Evolutionary conservation across 1,140 invertebrate genomes (phyloP).

Genomic region (Drosophila miranda): DNA sequence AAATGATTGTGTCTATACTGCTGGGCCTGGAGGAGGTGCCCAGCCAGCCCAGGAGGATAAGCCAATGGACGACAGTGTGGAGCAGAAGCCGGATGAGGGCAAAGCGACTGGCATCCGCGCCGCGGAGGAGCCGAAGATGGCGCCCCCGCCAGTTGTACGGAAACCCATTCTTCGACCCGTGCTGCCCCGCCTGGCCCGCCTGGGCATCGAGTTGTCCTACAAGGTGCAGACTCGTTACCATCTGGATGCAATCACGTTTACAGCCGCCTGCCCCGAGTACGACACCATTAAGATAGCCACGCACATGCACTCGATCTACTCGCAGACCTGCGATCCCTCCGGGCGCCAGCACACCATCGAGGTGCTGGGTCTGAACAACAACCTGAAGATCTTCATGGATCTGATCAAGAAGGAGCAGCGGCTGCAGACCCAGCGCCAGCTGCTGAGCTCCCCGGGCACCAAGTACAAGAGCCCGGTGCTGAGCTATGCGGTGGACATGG

Average conservation of each 20-base stretch:
- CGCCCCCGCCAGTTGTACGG: background rate
- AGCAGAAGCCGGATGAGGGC: constrained; percentile 65
- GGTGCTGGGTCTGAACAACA: constrained; percentile 88
- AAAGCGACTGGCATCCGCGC: background rate
- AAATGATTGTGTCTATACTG: constrained; percentile 69
- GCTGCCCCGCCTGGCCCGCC: constrained; percentile 83
- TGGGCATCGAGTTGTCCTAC: constrained; percentile 89
- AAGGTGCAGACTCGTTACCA: constrained; percentile 88
- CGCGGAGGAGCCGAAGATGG: constrained; percentile 1
- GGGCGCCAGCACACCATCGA: constrained; percentile 87
- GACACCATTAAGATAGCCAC: constrained; percentile 87
- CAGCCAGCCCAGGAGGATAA: constrained; percentile 17
- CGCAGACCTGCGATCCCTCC: constrained; percentile 87
- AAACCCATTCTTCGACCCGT: constrained; percentile 41
- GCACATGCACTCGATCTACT: constrained; percentile 88
- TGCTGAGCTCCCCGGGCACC: constrained; percentile 83
- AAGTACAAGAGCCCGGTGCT: constrained; percentile 89
- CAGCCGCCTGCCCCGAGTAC: constrained; percentile 72
- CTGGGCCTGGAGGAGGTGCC: constrained; percentile 72
- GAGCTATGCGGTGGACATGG: constrained; percentile 89
- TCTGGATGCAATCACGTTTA: constrained; percentile 85
- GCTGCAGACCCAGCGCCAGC: constrained; percentile 79
- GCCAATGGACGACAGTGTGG: background rate
- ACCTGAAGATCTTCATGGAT: constrained; percentile 88
- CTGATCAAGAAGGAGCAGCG: constrained; percentile 84